Percentiles rank a stretch among this genome's conserved stretches.
phyloP scores from a whole-genome alignment of 2,797 vertebrate genomes.

The Oryzias dopingdopingensis region DNA sequence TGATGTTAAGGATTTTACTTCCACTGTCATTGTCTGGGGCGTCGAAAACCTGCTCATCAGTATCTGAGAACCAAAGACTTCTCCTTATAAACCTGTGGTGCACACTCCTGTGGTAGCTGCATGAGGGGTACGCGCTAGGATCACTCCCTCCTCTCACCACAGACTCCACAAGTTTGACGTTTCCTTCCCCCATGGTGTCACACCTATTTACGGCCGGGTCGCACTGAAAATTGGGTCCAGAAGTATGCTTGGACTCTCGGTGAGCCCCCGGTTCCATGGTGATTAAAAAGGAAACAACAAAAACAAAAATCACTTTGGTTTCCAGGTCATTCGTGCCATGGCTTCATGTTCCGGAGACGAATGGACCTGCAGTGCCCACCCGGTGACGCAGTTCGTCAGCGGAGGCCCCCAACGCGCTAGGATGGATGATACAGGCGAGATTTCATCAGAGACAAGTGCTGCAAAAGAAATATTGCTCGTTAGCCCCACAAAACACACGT shows the following conservation, averaged over 20 bases:
- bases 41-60: slow-evolving; percentile 86
- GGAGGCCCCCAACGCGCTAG: slow-evolving; percentile 56
- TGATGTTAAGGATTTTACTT: slow-evolving; percentile 80
- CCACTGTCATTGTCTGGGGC: slow-evolving; percentile 78
- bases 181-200: slow-evolving; percentile 61
- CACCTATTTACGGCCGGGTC: slow-evolving; percentile 62
- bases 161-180: slow-evolving; percentile 66
- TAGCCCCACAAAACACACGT: slow-evolving; percentile 13
- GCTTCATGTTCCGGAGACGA: slow-evolving; percentile 64
- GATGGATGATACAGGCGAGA: slow-evolving; percentile 51
- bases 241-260: slow-evolving; percentile 53
- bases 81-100: slow-evolving; percentile 90
- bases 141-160: slow-evolving; percentile 75
- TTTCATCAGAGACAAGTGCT: slow-evolving; percentile 52
- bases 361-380: slow-evolving; percentile 75
- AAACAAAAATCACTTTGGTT: slow-evolving; percentile 47
- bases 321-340: slow-evolving; percentile 72
- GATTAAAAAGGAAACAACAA: slow-evolving; percentile 27
- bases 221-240: slow-evolving; percentile 58
- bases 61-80: slow-evolving; percentile 90
- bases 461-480: slow-evolving; percentile 37
- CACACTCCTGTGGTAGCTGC: slow-evolving; percentile 74
- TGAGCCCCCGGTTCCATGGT: slow-evolving; percentile 77
- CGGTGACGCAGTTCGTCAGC: slow-evolving; percentile 78
- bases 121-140: slow-evolving; percentile 70